These are phyloP conservation scores for Gopherus flavomarginatus DNA, from an alignment of 2,113 vertebrate species.

Conservation along the genomic window DNA sequence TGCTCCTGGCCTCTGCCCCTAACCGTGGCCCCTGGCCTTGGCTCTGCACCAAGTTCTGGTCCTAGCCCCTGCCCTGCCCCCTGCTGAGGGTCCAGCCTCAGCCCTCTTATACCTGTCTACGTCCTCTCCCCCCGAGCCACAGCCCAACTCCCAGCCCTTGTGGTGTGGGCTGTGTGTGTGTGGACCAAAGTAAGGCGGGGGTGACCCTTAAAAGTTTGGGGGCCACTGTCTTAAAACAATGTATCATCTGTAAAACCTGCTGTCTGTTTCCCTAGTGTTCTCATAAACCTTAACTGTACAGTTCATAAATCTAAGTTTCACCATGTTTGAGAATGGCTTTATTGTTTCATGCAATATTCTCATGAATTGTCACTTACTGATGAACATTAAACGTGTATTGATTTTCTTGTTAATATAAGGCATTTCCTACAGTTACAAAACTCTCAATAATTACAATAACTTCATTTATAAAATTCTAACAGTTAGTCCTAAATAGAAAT, in stretches of 20 bases:
- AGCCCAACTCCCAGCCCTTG: too few relatives aligned
- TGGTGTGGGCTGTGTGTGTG: too few relatives aligned
- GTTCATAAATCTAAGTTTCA: not conserved
- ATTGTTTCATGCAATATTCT: not conserved
- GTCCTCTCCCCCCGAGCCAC: too few relatives aligned
- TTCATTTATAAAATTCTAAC: not conserved
- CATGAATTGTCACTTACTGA: slow-evolving; percentile 14
- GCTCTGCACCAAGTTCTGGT: too few relatives aligned
- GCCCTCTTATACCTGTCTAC: too few relatives aligned
- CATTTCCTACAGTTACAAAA: not conserved
- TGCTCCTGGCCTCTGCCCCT: too few relatives aligned
- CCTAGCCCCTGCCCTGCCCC: too few relatives aligned
- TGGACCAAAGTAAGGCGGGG: too few relatives aligned
- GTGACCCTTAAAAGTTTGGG: too few relatives aligned
- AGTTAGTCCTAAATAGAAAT: not conserved
- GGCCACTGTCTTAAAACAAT: not conserved
- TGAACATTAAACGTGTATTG: not conserved
- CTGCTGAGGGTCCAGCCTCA: too few relatives aligned
- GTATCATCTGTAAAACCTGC: not conserved
- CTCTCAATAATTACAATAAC: not conserved
- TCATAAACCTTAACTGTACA: not conserved
- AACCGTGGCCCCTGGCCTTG: too few relatives aligned
- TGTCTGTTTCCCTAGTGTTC: not conserved
- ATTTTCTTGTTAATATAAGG: not conserved
- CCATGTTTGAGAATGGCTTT: accelerated